Conservation (phyloP, 2,797 vertebrate genomes). For the Buceros bicornis region DNA sequence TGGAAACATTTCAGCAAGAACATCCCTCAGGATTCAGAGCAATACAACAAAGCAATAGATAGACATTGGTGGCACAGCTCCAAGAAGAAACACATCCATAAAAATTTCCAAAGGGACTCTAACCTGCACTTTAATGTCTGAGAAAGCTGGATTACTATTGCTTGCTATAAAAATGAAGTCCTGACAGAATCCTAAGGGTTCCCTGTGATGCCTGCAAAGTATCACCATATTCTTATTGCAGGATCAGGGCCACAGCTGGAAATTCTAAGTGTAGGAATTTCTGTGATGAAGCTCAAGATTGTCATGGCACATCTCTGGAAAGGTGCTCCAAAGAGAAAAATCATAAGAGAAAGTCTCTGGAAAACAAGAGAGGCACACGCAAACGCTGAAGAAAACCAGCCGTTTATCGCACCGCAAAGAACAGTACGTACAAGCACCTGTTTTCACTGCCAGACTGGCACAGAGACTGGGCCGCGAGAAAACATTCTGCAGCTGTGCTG, state of each 20-base stretch:
- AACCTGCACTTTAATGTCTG: background rate
- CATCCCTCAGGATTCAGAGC: constrained; percentile 19
- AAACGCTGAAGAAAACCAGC: background rate
- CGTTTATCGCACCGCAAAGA: background rate
- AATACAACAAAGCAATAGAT: constrained; percentile 3
- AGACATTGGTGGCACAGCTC: constrained; percentile 6
- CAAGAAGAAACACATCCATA: constrained; percentile 16
- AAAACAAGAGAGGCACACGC: background rate
- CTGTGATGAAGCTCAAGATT: background rate
- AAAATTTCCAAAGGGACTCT: background rate
- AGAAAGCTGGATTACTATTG: constrained; percentile 15
- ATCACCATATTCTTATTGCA: background rate
- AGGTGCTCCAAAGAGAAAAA: background rate
- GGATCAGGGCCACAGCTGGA: background rate
- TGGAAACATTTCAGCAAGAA: constrained; percentile 29
- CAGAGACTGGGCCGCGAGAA: background rate
- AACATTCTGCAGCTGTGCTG: background rate
- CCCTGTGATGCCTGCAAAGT: background rate
- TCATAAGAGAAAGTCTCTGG: background rate
- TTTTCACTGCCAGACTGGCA: background rate
- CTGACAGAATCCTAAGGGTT: constrained; percentile 7
- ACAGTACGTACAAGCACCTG: background rate
- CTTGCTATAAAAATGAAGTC: background rate
- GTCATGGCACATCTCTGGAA: background rate
- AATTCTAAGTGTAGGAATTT: background rate